Conservation (phyloP, 1,140 invertebrate species). For the Bombus ignitus region DNA sequence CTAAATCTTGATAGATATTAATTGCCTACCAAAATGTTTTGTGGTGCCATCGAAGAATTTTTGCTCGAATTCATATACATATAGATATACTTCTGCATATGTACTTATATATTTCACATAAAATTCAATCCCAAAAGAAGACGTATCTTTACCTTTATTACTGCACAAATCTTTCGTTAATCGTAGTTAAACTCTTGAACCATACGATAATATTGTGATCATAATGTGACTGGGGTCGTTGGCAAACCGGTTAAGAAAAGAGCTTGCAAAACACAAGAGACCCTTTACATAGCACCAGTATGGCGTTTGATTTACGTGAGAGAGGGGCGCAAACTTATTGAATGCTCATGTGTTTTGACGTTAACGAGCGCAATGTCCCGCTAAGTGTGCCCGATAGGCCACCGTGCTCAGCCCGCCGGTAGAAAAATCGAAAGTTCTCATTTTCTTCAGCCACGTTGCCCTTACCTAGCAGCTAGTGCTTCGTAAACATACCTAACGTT, state of each 20-base stretch:
- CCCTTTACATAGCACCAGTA: conserved; percentile 9
- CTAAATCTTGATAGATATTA: background rate
- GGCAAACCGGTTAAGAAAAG: conserved; percentile 40
- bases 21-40: background rate
- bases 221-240: conserved; percentile 17
- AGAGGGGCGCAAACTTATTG: conserved; percentile 65
- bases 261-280: background rate
- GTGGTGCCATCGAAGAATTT: background rate
- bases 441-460: background rate
- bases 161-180: background rate
- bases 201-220: conserved; percentile 19
- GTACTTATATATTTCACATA: background rate
- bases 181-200: background rate
- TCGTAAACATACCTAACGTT: background rate
- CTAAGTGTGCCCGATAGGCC: conserved; percentile 40
- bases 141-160: background rate
- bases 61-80: background rate
- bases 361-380: conserved; percentile 71
- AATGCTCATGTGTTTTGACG: conserved; percentile 74
- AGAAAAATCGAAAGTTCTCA: conserved; percentile 27
- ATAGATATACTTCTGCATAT: too few relatives aligned
- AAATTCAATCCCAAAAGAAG: background rate
- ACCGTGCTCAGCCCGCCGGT: conserved; percentile 2
- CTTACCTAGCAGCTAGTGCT: background rate
- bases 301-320: conserved; percentile 73